Base-by-base conservation (phyloP, 2,797 vertebrate genomes). In the Danio choprae region DNA sequence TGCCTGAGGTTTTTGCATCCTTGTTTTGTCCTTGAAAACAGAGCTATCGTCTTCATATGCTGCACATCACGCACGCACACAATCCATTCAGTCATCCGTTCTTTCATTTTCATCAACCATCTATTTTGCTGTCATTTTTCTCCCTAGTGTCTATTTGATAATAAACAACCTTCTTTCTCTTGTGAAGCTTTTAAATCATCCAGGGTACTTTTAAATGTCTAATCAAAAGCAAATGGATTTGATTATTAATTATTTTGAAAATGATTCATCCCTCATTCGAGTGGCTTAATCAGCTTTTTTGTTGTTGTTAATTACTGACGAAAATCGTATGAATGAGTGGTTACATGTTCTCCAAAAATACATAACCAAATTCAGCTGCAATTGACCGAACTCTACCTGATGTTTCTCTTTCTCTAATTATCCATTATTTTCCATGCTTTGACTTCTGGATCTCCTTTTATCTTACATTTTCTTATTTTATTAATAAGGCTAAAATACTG, bases 241-340 rank as follows among this genome's bases (percentile, higher is more conserved):
- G 20, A 80, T 80, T 64, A 80, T 72, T 41, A 60, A 79, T 79
- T 69, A 62, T 69, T 79, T 16, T n/a, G n/a, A 62, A 70, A 36
- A 67, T 0, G 51, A 36, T 77, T 56, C 7, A 15, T 12, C 6
- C 12, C 4, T 56, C 62, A 36, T 67, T 20, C 16, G 63, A 62
- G 56, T 71, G 41, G 11, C 58, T 46, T 46, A 79, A 79, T 79
- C 38, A 55, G 7, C 20, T 55, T 63, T 78, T 55, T 55, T 56
- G 38, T 63, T 78, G 44, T 55, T 56, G 38, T 63, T 72, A 55
- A 71, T 71, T 38, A 36, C 38, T 51, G n/a, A 70, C 53, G 55
- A 53, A 71, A n/a, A 36, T 3, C 9, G 29, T 7, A 63, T 53
- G 69, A 11, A 40, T 51, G 55, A 12, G n/a, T 29, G 36, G 43